phyloP scores from a whole-genome alignment of 1,140 invertebrate genomes.

The Ostrea edulis region DNA sequence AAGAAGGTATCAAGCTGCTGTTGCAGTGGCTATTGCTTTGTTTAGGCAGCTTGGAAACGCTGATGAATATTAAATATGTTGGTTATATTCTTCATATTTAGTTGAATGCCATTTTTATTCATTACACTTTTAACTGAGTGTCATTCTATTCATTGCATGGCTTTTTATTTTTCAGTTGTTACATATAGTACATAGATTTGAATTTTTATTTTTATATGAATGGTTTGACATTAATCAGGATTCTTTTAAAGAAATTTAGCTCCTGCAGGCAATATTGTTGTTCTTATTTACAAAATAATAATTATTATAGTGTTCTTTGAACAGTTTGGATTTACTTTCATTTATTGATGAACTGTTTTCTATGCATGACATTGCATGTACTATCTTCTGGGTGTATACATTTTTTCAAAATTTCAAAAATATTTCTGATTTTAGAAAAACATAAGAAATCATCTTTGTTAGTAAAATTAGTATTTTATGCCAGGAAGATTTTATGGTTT shows the following conservation, averaged over 20 bases:
- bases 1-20: constrained; percentile 18
- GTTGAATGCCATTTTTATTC: background rate
- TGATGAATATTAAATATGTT: background rate
- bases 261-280: constrained; percentile 1
- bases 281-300: constrained; percentile 4
- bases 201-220: background rate
- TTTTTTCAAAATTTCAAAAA: background rate
- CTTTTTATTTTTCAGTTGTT: background rate
- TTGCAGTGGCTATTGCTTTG: constrained; percentile 28
- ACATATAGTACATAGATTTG: background rate
- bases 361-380: constrained; percentile 12
- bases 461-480: too few relatives aligned
- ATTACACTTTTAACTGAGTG: background rate
- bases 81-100: background rate
- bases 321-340: background rate
- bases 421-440: background rate
- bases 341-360: background rate
- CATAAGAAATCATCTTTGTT: too few relatives aligned
- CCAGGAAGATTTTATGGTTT: too few relatives aligned
- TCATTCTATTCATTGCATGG: background rate
- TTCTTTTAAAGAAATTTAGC: background rate
- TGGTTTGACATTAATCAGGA: background rate
- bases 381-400: background rate
- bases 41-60: background rate
- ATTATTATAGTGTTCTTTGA: background rate